Percentiles rank a stretch among this genome's conserved stretches.
Evolutionary conservation across 2,797 vertebrate genomes (phyloP).

Genomic region (Semotilus atromaculatus): DNA sequence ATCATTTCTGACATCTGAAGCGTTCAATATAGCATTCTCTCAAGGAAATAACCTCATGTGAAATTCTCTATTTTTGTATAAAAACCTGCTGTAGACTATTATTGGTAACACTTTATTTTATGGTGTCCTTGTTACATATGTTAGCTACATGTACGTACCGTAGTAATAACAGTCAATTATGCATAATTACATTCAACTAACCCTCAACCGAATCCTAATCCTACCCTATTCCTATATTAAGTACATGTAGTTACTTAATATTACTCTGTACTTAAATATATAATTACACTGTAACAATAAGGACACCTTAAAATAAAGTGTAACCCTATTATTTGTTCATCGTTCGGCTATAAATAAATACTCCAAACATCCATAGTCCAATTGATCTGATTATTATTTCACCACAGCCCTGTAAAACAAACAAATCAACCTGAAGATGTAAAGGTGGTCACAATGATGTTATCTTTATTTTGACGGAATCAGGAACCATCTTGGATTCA

Average conservation of each 20-base stretch:
- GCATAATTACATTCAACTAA: too few relatives aligned
- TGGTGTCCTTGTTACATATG: too few relatives aligned
- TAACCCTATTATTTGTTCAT: not conserved
- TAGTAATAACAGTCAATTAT: too few relatives aligned
- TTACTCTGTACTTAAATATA: too few relatives aligned
- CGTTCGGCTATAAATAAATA: not conserved
- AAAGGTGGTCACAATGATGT: not conserved
- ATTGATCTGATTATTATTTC: not conserved
- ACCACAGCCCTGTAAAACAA: not conserved
- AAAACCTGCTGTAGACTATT: not conserved
- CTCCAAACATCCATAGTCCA: not conserved
- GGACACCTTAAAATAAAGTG: too few relatives aligned
- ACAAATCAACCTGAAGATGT: not conserved
- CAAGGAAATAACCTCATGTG: not conserved
- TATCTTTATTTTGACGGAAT: not conserved
- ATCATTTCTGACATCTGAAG: not conserved
- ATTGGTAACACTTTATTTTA: too few relatives aligned
- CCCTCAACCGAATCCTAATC: too few relatives aligned
- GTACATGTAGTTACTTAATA: too few relatives aligned
- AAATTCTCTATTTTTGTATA: not conserved
- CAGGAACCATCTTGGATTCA: not conserved
- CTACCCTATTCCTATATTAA: too few relatives aligned
- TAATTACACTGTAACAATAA: too few relatives aligned
- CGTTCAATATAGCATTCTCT: too few relatives aligned
- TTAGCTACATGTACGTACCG: too few relatives aligned